These are phyloP conservation scores for Cephalophus harveyi DNA, from an alignment of 2,113 vertebrate species.

Conservation along the genomic window DNA sequence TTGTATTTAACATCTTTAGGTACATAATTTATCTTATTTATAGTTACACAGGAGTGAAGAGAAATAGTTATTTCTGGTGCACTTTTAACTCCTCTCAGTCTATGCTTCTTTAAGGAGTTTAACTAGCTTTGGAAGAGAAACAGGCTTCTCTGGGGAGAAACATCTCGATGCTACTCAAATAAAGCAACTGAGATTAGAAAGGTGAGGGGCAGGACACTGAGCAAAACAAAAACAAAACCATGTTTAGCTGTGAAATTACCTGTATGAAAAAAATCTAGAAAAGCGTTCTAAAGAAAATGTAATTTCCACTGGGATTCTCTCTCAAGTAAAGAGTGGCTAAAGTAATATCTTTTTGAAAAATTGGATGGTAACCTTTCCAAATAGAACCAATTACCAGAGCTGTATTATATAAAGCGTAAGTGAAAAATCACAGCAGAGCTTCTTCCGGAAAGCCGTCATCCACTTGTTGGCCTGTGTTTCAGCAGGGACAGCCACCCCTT, in stretches of 20 bases:
- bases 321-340: conserved; percentile 29
- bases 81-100: background rate
- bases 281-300: conserved; percentile 28
- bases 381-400: background rate
- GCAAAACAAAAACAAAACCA: background rate
- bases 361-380: background rate
- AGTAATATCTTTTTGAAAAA: conserved; percentile 1
- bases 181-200: background rate
- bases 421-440: background rate
- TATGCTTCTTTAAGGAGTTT: background rate
- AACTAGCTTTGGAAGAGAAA: background rate
- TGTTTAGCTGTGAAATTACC: conserved; percentile 29
- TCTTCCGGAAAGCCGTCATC: background rate
- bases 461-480: background rate
- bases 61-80: background rate
- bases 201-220: background rate
- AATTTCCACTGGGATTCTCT: conserved; percentile 45
- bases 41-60: background rate
- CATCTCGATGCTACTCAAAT: background rate
- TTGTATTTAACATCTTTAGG: background rate
- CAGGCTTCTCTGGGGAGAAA: background rate
- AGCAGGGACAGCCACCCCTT: no score
- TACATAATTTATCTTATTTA: background rate
- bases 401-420: background rate
- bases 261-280: conserved; percentile 25